Conservation (phyloP, 1,140 invertebrate genomes). For the Trachelipus rathkii region DNA sequence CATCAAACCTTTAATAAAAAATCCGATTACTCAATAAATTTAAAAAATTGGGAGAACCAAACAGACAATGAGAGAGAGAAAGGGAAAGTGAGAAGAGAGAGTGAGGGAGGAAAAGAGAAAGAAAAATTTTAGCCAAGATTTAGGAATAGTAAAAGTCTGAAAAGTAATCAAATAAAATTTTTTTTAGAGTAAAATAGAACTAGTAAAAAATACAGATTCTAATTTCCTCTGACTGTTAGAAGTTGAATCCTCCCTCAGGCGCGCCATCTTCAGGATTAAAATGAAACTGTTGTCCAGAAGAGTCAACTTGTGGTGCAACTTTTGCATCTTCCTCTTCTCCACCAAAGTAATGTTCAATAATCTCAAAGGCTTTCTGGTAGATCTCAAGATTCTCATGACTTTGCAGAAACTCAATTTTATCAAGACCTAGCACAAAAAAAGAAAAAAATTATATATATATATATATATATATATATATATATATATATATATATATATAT, state of each 20-base stretch:
- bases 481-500: not conserved
- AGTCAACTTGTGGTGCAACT: constrained; percentile 72
- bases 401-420: constrained; percentile 96
- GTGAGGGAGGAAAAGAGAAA: not conserved
- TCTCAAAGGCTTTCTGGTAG: constrained; percentile 92
- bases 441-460: constrained; percentile 49
- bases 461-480: constrained; percentile 20
- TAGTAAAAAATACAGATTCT: too few relatives aligned
- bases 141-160: not conserved
- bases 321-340: constrained; percentile 76
- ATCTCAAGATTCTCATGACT: constrained; percentile 94
- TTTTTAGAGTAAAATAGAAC: not conserved
- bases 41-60: not conserved
- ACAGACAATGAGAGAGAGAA: not conserved
- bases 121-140: not conserved
- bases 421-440: constrained; percentile 82
- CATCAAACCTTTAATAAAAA: not conserved
- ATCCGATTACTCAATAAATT: not conserved
- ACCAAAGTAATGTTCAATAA: constrained; percentile 93
- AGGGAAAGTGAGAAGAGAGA: not conserved
- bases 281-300: constrained; percentile 57
- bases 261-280: constrained; percentile 49
- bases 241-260: constrained; percentile 44
- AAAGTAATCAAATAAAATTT: not conserved
- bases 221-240: constrained; percentile 33